Conservation (phyloP, 2,888 invertebrate genomes). For the Mycalesis mineus region DNA sequence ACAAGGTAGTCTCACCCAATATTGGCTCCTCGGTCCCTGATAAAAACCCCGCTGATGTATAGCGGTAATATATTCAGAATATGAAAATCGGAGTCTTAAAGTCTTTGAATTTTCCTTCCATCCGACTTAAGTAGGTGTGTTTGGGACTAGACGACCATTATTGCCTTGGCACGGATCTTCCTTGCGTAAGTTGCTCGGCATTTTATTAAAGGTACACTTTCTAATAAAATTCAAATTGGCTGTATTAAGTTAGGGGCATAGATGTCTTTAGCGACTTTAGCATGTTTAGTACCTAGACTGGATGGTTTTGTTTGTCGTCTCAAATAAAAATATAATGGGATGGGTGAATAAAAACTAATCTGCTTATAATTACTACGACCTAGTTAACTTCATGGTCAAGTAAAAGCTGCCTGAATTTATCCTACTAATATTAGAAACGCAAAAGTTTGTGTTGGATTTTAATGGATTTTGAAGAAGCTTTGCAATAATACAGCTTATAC, state of each 20-base stretch:
- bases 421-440: too few species aligned
- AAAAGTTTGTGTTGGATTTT: too few species aligned
- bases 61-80: conserved; percentile 46
- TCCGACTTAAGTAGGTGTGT: conserved; percentile 25
- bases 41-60: conserved; percentile 33
- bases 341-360: too few species aligned
- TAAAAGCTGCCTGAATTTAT: too few species aligned
- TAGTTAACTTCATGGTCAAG: too few species aligned
- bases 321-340: too few species aligned
- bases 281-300: neutral
- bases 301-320: too few species aligned
- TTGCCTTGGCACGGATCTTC: conserved; percentile 17
- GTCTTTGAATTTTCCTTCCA: conserved; percentile 34
- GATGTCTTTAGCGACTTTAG: neutral
- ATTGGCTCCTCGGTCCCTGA: conserved; percentile 24
- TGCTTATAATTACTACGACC: too few species aligned
- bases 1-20: conserved; percentile 16
- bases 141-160: conserved; percentile 22
- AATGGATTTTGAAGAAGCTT: too few species aligned
- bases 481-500: too few species aligned
- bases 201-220: conserved; percentile 11
- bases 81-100: conserved; percentile 46
- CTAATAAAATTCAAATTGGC: conserved; percentile 13
- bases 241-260: neutral
- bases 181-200: conserved; percentile 11